Conservation (phyloP, 2,113 vertebrate species). For the Ornithorhynchus anatinus region DNA sequence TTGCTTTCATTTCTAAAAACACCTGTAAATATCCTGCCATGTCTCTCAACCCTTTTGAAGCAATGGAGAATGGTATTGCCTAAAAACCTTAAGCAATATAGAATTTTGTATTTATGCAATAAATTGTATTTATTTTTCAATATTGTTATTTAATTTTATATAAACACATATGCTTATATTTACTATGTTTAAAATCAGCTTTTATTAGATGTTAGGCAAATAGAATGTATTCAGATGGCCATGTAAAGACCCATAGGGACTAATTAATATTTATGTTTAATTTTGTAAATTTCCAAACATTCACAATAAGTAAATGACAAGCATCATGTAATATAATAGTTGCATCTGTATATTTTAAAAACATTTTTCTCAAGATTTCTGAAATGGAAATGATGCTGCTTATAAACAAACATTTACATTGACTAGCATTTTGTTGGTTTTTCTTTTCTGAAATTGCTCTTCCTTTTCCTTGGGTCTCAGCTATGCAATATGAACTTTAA, state of each 20-base stretch:
- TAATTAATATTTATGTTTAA: conserved; percentile 40
- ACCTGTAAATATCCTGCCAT: conserved; percentile 47
- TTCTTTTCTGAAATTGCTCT: conserved; percentile 19
- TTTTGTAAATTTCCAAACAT: conserved; percentile 12
- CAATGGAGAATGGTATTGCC: conserved; percentile 83
- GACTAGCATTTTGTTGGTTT: conserved; percentile 14
- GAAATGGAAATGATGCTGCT: conserved; percentile 27
- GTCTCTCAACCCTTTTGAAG: conserved; percentile 71
- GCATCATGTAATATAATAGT: conserved; percentile 16
- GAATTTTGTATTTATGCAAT: conserved; percentile 92
- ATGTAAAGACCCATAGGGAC: conserved; percentile 67
- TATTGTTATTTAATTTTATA: conserved; percentile 92
- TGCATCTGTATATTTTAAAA: conserved; percentile 23
- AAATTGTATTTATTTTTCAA: conserved; percentile 97
- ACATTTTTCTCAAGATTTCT: conserved; percentile 31
- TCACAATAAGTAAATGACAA: conserved; percentile 6
- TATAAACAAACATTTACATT: conserved; percentile 44
- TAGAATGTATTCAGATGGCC: conserved; percentile 76
- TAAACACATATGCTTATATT: conserved; percentile 78
- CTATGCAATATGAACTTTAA: conserved; percentile 40
- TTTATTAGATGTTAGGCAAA: conserved; percentile 75
- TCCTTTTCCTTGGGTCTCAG: conserved; percentile 29
- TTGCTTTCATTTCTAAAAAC: conserved; percentile 56
- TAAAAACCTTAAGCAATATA: conserved; percentile 79
- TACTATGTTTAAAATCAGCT: conserved; percentile 76